phyloP scores from a whole-genome alignment of 2,888 invertebrate genomes.

The Coelogynopora nodosa region DNA sequence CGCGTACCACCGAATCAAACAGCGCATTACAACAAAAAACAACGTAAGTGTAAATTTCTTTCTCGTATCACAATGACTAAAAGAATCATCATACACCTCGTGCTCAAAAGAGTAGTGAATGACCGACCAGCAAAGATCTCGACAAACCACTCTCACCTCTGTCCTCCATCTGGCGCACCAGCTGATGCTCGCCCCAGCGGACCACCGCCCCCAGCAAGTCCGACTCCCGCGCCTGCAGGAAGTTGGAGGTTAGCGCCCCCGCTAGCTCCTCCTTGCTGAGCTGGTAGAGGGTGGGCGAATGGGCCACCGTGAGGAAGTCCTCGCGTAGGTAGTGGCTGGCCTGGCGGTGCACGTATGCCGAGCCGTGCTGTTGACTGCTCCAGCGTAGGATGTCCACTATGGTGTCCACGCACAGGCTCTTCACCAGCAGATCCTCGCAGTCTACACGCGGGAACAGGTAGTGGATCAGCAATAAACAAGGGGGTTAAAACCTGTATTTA shows the following conservation, averaged over 20 bases:
- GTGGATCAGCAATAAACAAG: too few relatives aligned
- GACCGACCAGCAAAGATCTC: too few relatives aligned
- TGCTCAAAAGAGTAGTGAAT: too few relatives aligned
- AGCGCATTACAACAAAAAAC: too few relatives aligned
- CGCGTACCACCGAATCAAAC: too few relatives aligned
- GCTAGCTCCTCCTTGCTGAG: conserved; percentile 73
- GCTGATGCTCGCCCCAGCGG: conserved; percentile 82
- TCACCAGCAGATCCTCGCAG: conserved; percentile 87
- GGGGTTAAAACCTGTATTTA: too few relatives aligned
- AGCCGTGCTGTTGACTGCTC: conserved; percentile 84
- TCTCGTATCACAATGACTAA: too few relatives aligned
- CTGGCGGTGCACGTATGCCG: conserved; percentile 72
- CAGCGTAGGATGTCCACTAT: conserved; percentile 76
- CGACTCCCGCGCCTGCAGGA: conserved; percentile 75
- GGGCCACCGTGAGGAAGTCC: conserved; percentile 61
- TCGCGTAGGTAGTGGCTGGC: conserved; percentile 27
- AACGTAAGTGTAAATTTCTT: too few relatives aligned
- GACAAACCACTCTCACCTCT: not conserved
- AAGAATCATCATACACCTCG: too few relatives aligned
- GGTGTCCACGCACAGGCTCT: conserved; percentile 79
- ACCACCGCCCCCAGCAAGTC: conserved; percentile 81
- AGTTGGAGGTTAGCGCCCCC: conserved; percentile 71
- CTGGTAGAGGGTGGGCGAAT: conserved; percentile 72
- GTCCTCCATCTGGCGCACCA: conserved; percentile 54
- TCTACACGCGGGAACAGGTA: too few relatives aligned